A percentile compares a stretch with the other conserved stretches of the same genome.
phyloP scores from a whole-genome alignment of 2,113 vertebrate genomes.

The Colinus virginianus region DNA sequence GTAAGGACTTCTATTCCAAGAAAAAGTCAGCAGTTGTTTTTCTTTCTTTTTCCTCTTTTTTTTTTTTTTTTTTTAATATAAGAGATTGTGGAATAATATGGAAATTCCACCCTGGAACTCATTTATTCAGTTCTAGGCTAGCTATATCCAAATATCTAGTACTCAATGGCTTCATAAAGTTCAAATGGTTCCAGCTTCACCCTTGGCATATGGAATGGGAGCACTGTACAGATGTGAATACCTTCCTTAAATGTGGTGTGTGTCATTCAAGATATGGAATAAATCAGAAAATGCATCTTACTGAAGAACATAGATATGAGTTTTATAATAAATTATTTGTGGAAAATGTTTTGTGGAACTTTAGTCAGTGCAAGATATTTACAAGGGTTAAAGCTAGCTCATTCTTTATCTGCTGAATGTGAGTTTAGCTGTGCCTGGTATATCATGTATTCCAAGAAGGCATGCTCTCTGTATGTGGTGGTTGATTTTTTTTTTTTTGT shows the following conservation, averaged over 20 bases:
- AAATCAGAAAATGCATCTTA: not conserved
- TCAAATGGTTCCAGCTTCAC: conserved; percentile 16
- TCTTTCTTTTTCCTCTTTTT: not conserved
- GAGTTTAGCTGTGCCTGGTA: not conserved
- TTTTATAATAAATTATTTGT: not conserved
- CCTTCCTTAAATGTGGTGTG: not conserved
- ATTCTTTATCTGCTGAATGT: not conserved
- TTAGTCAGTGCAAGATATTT: not conserved
- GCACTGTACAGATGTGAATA: not conserved
- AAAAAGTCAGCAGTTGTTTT: not conserved
- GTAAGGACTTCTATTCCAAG: not conserved
- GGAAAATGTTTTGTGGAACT: not conserved
- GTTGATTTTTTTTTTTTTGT: not conserved
- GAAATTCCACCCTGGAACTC: conserved; percentile 15
- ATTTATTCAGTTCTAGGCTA: conserved; percentile 8
- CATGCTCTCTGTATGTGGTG: not conserved
- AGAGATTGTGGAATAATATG: not conserved
- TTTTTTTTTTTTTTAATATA: not conserved
- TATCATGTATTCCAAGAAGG: not conserved
- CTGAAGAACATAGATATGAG: not conserved
- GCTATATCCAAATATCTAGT: not conserved
- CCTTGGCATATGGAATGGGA: not conserved
- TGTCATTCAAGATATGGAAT: not conserved
- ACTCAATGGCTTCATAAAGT: not conserved
- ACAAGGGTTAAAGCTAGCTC: not conserved